phyloP scores from a whole-genome alignment of 2,888 invertebrate genomes.

The Monochamus alternatus region DNA sequence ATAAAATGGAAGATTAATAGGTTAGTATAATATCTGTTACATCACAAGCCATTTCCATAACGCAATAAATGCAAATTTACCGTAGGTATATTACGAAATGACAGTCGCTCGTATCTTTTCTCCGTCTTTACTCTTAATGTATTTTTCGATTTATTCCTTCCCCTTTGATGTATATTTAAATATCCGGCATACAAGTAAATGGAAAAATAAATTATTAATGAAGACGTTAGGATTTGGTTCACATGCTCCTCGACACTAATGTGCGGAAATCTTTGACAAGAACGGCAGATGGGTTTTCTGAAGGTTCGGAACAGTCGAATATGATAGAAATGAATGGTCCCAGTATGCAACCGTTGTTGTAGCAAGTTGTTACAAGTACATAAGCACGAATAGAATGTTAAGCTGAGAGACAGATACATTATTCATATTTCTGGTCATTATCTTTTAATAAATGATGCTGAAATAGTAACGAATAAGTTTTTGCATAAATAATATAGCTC shows the following conservation, averaged over 20 bases:
- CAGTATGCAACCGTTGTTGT: no score
- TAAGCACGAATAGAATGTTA: conserved; percentile 2
- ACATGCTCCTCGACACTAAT: not conserved
- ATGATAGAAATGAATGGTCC: no score
- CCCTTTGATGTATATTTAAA: conserved; percentile 6
- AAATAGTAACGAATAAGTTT: not conserved
- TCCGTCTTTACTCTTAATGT: no score
- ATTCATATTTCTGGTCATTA: conserved; percentile 12
- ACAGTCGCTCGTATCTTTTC: no score
- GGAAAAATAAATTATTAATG: conserved; percentile 10
- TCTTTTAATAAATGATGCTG: conserved; percentile 21
- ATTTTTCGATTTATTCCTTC: not conserved
- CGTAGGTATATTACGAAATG: no score
- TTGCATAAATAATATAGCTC: not conserved
- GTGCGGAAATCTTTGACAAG: conserved; percentile 5
- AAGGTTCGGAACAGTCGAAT: no score
- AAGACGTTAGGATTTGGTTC: not conserved
- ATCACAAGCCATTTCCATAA: no score
- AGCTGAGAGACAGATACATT: conserved; percentile 3
- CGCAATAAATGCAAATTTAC: no score
- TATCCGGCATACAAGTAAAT: not conserved
- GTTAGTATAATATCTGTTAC: no score
- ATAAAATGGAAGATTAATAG: no score
- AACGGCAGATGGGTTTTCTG: not conserved
- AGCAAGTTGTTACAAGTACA: not conserved